Conservation (phyloP, 2,888 invertebrate genomes). For the Balanococcus diminutus region DNA sequence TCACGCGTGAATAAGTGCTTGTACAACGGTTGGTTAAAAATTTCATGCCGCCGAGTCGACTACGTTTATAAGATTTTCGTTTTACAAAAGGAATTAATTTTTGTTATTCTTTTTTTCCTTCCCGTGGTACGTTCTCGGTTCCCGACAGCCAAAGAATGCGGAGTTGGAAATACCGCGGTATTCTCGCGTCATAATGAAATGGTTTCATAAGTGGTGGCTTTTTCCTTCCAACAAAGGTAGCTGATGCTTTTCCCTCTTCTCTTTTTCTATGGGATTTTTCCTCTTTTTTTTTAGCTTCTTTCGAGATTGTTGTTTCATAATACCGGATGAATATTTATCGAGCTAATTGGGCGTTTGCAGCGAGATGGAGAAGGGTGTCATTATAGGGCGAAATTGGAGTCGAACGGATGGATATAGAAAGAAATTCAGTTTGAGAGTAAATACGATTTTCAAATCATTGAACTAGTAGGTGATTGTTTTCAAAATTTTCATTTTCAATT, state of each 20-base stretch:
- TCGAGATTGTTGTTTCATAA: background rate
- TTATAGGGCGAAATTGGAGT: background rate
- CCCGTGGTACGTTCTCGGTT: background rate
- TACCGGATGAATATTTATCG: background rate
- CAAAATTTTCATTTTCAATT: no score
- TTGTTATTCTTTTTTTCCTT: background rate
- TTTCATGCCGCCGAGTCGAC: background rate
- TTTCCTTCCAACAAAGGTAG: background rate
- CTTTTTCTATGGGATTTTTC: background rate
- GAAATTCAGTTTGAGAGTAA: no score
- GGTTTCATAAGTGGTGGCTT: constrained; percentile 27
- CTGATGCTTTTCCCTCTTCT: background rate
- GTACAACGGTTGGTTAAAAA: constrained; percentile 41
- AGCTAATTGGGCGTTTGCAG: background rate
- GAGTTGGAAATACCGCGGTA: no score
- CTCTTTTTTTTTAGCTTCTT: background rate
- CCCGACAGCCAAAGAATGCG: background rate
- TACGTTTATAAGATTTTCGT: constrained; percentile 31
- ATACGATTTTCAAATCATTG: no score
- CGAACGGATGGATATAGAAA: no score
- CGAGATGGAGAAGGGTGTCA: background rate
- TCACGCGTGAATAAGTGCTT: constrained; percentile 42
- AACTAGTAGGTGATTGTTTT: no score
- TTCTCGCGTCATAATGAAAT: background rate
- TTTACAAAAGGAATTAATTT: constrained; percentile 44